Base-by-base conservation (phyloP, 1,140 invertebrate species). In the Belonocnema kinseyi region DNA sequence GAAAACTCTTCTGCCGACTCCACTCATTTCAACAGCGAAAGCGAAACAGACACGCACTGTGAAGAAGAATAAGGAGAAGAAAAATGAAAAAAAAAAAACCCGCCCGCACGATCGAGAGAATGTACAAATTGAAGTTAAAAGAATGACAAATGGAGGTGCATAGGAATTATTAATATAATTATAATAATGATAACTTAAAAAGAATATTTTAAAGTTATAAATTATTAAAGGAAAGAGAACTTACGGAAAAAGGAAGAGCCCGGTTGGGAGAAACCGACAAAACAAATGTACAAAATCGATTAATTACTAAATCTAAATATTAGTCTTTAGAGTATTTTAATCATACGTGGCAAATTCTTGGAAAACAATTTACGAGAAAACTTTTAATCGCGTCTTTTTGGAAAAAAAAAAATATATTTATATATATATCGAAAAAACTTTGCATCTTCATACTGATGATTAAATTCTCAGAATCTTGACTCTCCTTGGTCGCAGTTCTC, bases 211-310 rank as follows among this genome's bases (percentile, higher is more conserved):
- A 89, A 89, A 86, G 87, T 88, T 90, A 90, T 90, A 89, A 90
- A 87, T 91, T 91, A 90, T 88, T 87, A 76, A 77, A 75, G 61
- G 77, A 75, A 83, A 80, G 77, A 78, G 79, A 86, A 72, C 70
- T 80, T 83, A 82, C 77, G 82, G 78, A 83, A 73, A 74, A 74
- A 80, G 17, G 33, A 19, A 72, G 26, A 76, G 74, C 50, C 58
- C 53, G 50, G 75, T 76, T 66, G 76, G 40, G 40, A 80, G 71
- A 74, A 58, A 33, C 75, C 79, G 79, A 73, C 61, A 61, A 77
- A 80, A 81, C 79, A 84, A 90, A 91, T 91, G 90, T 91, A 91
- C 90, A 91, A 91, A 90, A 85, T 89, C 87, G 84, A 86, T 85
- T 90, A 89, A 89, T 86, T 78, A 79, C 85, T 90, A 89, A 88